A percentile compares a stretch with the other conserved stretches of the same genome.
Evolutionary conservation across 2,888 invertebrate genomes (phyloP).

Genomic region (Hoplodrina blanda): DNA sequence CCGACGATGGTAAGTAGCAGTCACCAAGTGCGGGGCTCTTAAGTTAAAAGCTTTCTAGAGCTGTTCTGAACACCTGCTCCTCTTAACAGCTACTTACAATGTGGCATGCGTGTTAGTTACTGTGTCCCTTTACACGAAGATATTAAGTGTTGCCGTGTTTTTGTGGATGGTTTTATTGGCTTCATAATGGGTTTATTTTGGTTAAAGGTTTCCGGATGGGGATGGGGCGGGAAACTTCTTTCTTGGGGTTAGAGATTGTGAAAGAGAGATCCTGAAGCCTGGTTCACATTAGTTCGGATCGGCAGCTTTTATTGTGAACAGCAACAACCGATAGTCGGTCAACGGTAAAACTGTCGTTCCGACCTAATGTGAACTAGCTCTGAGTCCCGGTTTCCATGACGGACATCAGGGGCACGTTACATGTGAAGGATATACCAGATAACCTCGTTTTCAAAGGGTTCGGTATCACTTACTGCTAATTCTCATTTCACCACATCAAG

Average conservation of each 20-base stretch:
- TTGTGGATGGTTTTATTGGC: slow-evolving; percentile 4
- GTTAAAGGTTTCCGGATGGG: not conserved
- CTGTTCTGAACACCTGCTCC: slow-evolving; percentile 61
- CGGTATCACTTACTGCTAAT: too few species aligned
- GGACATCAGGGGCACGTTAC: too few species aligned
- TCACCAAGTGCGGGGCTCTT: slow-evolving; percentile 55
- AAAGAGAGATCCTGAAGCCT: too few species aligned
- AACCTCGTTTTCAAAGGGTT: not conserved
- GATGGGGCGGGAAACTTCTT: not conserved
- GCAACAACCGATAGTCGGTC: too few species aligned
- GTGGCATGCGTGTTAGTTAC: slow-evolving; percentile 51
- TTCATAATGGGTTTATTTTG: slow-evolving; percentile 2
- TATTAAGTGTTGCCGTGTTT: slow-evolving; percentile 22
- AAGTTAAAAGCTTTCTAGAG: slow-evolving; percentile 65
- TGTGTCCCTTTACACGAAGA: slow-evolving; percentile 9
- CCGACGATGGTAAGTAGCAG: slow-evolving; percentile 55
- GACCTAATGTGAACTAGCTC: too few species aligned
- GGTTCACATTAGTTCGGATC: too few species aligned
- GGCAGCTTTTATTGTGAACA: too few species aligned
- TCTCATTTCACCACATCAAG: too few species aligned
- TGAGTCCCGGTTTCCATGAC: not conserved
- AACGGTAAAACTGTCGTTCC: too few species aligned
- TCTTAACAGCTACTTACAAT: slow-evolving; percentile 61
- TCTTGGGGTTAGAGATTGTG: not conserved
- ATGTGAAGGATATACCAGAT: too few species aligned